phyloP scores from a whole-genome alignment of 2,888 invertebrate species.

The Laspeyria flexula region DNA sequence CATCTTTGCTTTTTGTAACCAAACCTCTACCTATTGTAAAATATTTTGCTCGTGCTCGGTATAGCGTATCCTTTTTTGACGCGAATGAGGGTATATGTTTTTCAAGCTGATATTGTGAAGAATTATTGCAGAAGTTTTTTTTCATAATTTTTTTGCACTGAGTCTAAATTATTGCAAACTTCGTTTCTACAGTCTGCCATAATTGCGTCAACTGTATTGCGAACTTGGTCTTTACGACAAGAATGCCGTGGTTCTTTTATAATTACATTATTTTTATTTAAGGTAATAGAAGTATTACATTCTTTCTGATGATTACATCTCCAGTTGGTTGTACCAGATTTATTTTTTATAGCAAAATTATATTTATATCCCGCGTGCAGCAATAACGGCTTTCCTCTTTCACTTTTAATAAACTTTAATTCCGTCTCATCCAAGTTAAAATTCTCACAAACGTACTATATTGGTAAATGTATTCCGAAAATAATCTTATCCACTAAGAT shows the following conservation, averaged over 20 bases:
- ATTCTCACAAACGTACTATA: background rate
- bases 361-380: constrained; percentile 2
- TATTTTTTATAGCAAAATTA: constrained; percentile 3
- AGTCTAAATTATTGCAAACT: background rate
- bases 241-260: constrained; percentile 5
- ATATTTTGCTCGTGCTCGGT: background rate
- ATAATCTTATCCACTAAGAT: too few species aligned
- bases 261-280: constrained; percentile 3
- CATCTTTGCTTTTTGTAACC: constrained; percentile 1
- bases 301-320: constrained; percentile 1
- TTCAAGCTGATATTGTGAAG: constrained; percentile 2
- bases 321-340: too few species aligned
- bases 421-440: too few species aligned
- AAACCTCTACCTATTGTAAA: background rate
- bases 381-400: constrained; percentile 1
- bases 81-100: background rate
- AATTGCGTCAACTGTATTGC: too few species aligned
- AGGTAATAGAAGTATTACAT: constrained; percentile 6
- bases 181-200: background rate
- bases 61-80: background rate
- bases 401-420: background rate
- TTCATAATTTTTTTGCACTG: background rate
- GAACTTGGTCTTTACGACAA: background rate
- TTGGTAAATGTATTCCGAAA: background rate
- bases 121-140: constrained; percentile 1